A percentile compares a stretch with the other conserved stretches of the same genome.
Evolutionary conservation across 1,140 invertebrate species (phyloP).

Genomic region (Trachymyrmex septentrionalis): DNA sequence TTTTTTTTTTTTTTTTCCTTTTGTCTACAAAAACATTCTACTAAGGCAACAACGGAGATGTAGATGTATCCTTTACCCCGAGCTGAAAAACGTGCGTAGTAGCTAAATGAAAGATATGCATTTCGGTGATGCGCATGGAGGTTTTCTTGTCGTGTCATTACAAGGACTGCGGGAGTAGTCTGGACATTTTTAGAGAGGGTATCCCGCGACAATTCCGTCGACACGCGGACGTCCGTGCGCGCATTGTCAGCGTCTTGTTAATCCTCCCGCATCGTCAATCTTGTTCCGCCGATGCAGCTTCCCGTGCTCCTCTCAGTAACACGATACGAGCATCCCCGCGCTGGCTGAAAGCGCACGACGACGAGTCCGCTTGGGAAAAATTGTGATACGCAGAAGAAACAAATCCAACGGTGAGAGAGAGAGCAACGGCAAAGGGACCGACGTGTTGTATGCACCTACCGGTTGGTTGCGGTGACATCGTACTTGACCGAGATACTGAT

Average conservation of each 20-base stretch:
- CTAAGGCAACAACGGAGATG: background rate
- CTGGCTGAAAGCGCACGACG: slow-evolving; percentile 1
- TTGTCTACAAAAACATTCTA: background rate
- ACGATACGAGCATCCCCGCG: slow-evolving; percentile 40
- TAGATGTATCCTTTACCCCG: background rate
- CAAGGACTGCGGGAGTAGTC: background rate
- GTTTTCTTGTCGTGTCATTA: slow-evolving; percentile 19
- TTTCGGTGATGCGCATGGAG: background rate
- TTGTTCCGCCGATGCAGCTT: slow-evolving; percentile 57
- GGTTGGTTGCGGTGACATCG: slow-evolving; percentile 52
- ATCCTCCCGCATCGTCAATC: slow-evolving; percentile 60
- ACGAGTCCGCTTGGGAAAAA: slow-evolving; percentile 46
- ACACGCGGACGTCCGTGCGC: slow-evolving; percentile 34
- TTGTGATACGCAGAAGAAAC: slow-evolving; percentile 1
- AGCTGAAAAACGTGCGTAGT: background rate
- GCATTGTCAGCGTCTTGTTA: slow-evolving; percentile 61
- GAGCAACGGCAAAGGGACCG: slow-evolving; percentile 4
- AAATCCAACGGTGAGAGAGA: background rate
- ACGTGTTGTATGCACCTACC: background rate
- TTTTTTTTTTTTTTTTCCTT: background rate
- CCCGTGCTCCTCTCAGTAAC: slow-evolving; percentile 37
- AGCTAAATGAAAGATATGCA: background rate
- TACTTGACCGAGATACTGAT: slow-evolving; percentile 61
- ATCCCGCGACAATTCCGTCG: slow-evolving; percentile 12
- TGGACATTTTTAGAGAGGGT: slow-evolving; percentile 29